These are phyloP conservation scores for Rhingia campestris DNA, from an alignment of 2,888 invertebrate species.

Conservation along the genomic window DNA sequence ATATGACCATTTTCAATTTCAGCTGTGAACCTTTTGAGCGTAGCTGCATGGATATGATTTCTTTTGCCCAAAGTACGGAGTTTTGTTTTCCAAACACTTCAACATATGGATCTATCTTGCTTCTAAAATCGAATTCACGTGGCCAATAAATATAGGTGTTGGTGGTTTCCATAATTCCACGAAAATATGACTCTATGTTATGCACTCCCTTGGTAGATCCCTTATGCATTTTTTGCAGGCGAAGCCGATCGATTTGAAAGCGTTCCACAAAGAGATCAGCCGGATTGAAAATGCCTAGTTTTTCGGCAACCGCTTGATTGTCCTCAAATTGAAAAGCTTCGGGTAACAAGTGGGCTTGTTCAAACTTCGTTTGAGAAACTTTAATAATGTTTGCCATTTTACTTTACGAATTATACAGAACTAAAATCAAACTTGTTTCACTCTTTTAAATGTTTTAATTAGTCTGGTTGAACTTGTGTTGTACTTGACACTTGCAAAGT, in stretches of 20 bases:
- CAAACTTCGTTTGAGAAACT: too few relatives aligned
- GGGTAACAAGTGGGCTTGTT: background rate
- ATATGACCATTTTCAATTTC: slow-evolving; percentile 98
- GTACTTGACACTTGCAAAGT: too few relatives aligned
- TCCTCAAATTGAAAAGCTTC: slow-evolving; percentile 85
- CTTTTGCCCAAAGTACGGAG: slow-evolving; percentile 92
- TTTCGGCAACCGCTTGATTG: slow-evolving; percentile 85
- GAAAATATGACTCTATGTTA: slow-evolving; percentile 81
- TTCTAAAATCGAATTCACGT: slow-evolving; percentile 98
- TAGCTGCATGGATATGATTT: slow-evolving; percentile 92
- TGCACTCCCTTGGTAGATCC: slow-evolving; percentile 81
- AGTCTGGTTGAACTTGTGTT: too few relatives aligned
- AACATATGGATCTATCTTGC: slow-evolving; percentile 98
- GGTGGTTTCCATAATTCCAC: slow-evolving; percentile 92
- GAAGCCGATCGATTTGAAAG: slow-evolving; percentile 96
- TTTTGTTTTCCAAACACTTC: slow-evolving; percentile 91
- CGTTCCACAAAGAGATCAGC: slow-evolving; percentile 93
- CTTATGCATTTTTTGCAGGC: slow-evolving; percentile 95
- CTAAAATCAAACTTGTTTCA: too few relatives aligned
- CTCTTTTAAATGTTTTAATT: too few relatives aligned
- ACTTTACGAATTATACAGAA: too few relatives aligned
- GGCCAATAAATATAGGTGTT: slow-evolving; percentile 97
- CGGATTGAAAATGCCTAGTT: slow-evolving; percentile 88
- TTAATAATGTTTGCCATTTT: too few relatives aligned
- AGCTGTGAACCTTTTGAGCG: slow-evolving; percentile 95